Evolutionary conservation across 2,888 invertebrate species (phyloP), one percentile per base, ranked within the genome.

Genomic region (Cybosia mesomella): DNA sequence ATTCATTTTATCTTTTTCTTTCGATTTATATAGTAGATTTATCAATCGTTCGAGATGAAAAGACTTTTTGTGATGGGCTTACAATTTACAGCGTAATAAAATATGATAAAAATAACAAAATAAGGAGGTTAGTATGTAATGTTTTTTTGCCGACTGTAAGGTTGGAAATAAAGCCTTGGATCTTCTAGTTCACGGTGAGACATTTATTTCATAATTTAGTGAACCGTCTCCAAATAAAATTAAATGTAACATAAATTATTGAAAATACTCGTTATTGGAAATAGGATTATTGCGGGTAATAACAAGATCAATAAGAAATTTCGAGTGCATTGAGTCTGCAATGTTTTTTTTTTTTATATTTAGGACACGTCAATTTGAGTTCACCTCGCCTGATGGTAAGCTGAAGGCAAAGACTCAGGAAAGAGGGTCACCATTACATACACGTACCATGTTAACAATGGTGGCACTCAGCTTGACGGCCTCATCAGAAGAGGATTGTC

Each of bases 31-130:
- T 13, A 18, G 32, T 13, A 32, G 22, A 18, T 60, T 39, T 24
- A 60, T 60, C 60, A 60, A 39, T 39, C 39, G 39, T 39, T 34
- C 15, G 39, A 60, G 39, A 60, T 60, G 39, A 60, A 60, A 60
- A 22, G 60, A 22, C 39, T 60, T 60, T 58, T 60, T 22, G 58
- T 49, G 49, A 49, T 49, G 18, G 21, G 3, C n/a, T 28, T 58
- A n/a, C 34, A 36, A 60, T 60, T 60, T 60, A 60, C 21, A n/a
- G 59, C 34, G 15, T 39, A 39, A 34, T 60, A 22, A 60, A 18
- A 7, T 22, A 21, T 62, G 32, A 13, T 55, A 21, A 36, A 39
- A 54, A 34, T 13, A 11, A 22, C 2, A 21, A 21, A 22, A 36
- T 63, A 15, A 13, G n/a, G 53, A n/a, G 28, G 21, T 62, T 15